Evolutionary conservation across 2,888 invertebrate genomes (phyloP), one percentile per base, ranked within the genome.

Genomic region (Cephalotes varians): DNA sequence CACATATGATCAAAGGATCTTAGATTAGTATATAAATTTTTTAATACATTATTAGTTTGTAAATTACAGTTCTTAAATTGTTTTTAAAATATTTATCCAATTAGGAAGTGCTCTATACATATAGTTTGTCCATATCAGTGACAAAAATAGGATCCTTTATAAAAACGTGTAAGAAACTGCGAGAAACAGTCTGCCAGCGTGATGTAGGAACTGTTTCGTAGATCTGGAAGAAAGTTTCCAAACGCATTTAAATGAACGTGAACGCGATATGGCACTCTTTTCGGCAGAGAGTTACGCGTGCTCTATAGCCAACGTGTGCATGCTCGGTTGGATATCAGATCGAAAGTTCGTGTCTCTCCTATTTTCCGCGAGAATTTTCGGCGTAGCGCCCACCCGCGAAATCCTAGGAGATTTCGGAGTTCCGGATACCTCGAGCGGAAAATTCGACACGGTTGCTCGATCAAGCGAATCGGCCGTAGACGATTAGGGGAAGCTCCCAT

Each of bases 381-480:
- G 86, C 81, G 80, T 58, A 60, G 80, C 86, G 79, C 83, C 86
- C 77, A 85, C 58, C 76, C 81, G 86, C 85, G 83, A 89, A 90
- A 89, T 90, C 89, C 90, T 85, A 83, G 47, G 90, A 90, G 88
- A 90, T 88, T 89, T 90, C 88, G 82, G 73, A 80, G 74, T 77
- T 51, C 77, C 69, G 81, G 74, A 62, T 65, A 71, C 76, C 71
- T 85, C 86, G 83, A 90, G 90, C 86, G 90, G 88, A 90, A 89
- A 89, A 89, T 89, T 89, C 90, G 90, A 90, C 88, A 89, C 88
- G 89, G 90, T 90, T 89, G 89, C 89, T 88, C 88, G 89, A 89
- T 89, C 89, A 89, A 87, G 90, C 86, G 90, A 79, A 60, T 88
- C 88, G 84, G 87, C 86, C 88, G 90, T 85, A 88, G 90, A 86